A percentile compares a stretch with the other conserved stretches of the same genome.
phyloP scores from a whole-genome alignment of 1,140 invertebrate genomes.

The Drosophila tsacasi region DNA sequence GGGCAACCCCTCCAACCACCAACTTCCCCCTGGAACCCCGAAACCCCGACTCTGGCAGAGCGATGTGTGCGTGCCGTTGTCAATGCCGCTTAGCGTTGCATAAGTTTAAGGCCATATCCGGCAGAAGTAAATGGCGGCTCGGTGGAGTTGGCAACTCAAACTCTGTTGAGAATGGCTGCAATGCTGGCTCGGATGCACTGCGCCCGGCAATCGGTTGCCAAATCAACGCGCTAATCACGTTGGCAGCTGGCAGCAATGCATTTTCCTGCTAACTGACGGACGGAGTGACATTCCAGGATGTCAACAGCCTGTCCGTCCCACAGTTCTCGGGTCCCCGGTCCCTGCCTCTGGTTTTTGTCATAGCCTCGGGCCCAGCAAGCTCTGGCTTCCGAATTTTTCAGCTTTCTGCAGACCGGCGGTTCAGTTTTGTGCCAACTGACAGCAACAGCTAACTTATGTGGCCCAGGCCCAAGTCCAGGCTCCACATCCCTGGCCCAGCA shows the following conservation, averaged over 20 bases:
- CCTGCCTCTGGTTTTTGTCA: not conserved
- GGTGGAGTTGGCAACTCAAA: constrained; percentile 37
- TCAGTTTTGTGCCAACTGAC: constrained; percentile 44
- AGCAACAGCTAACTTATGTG: constrained; percentile 76
- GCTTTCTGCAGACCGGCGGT: constrained; percentile 1
- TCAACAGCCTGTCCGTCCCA: constrained; percentile 45
- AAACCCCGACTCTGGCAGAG: not conserved
- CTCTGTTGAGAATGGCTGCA: constrained; percentile 29
- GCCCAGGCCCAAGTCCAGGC: constrained; percentile 21
- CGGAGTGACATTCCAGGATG: constrained; percentile 56
- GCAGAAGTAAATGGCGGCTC: constrained; percentile 17
- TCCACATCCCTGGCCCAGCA: constrained; percentile 1
- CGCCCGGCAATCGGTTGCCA: constrained; percentile 63
- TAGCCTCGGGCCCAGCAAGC: constrained; percentile 4
- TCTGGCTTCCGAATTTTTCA: constrained; percentile 20
- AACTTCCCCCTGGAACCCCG: too few species aligned
- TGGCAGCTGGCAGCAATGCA: constrained; percentile 54
- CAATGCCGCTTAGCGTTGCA: constrained; percentile 67
- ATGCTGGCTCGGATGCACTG: constrained; percentile 25
- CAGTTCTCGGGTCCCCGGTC: constrained; percentile 3
- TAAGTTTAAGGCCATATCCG: constrained; percentile 47
- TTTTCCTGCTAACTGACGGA: constrained; percentile 58
- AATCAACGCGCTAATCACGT: constrained; percentile 79
- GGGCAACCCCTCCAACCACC: too few species aligned
- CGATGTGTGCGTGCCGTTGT: constrained; percentile 68